phyloP scores from a whole-genome alignment of 2,113 vertebrate species.

The Psilopsiagon aymara region DNA sequence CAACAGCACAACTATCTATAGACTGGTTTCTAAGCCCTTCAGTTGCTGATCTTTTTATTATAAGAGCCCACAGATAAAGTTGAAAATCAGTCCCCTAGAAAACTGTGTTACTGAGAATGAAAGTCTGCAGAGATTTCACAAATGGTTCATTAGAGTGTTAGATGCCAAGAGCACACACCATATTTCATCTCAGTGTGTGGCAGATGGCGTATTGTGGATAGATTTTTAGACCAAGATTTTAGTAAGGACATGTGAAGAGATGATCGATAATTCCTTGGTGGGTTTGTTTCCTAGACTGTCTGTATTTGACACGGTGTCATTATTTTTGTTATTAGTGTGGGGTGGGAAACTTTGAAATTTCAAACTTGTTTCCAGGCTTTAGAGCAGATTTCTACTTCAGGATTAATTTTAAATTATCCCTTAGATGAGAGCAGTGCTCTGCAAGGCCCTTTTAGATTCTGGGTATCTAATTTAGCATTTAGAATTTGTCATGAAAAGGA shows the following conservation, averaged over 20 bases:
- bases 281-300: slow-evolving; percentile 17
- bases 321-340: slow-evolving; percentile 19
- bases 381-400: neutral
- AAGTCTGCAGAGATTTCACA: slow-evolving; percentile 27
- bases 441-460: neutral
- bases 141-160: slow-evolving; percentile 12
- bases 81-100: neutral
- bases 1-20: neutral
- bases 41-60: neutral
- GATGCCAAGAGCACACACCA: slow-evolving; percentile 9
- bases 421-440: neutral
- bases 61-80: neutral
- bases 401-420: neutral
- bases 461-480: neutral
- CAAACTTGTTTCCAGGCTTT: neutral
- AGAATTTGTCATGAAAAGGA: neutral
- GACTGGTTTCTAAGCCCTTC: neutral
- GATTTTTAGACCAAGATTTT: slow-evolving; percentile 41
- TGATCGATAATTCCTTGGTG: slow-evolving; percentile 32
- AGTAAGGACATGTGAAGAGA: slow-evolving; percentile 36
- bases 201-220: slow-evolving; percentile 11
- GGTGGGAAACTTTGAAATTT: slow-evolving; percentile 10
- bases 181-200: slow-evolving; percentile 46
- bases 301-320: neutral
- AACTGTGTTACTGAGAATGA: neutral